Evolutionary conservation across 2,888 invertebrate species (phyloP).

Genomic region (Xanthorhoe spadicearia): DNA sequence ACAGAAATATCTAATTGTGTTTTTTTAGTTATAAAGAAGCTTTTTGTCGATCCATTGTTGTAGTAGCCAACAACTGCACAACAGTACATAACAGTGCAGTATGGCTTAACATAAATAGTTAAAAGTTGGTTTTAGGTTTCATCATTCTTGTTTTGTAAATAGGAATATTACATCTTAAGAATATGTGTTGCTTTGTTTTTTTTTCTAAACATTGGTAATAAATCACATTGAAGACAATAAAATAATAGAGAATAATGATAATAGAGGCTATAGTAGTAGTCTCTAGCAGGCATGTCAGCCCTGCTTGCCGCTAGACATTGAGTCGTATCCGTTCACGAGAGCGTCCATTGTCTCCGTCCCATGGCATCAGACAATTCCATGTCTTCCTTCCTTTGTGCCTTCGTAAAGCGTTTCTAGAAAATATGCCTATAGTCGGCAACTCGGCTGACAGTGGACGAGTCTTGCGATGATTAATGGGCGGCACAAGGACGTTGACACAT

Average conservation of each 20-base stretch:
- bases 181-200: too few relatives aligned
- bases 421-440: neutral
- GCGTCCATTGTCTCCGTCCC: conserved; percentile 20
- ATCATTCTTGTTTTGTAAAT: too few relatives aligned
- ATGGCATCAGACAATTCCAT: conserved; percentile 14
- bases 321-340: conserved; percentile 4
- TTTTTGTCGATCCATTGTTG: too few relatives aligned
- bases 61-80: too few relatives aligned
- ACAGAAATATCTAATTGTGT: too few relatives aligned
- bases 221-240: neutral
- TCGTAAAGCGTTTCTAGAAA: conserved; percentile 9
- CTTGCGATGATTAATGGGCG: neutral
- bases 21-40: too few relatives aligned
- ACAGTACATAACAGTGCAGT: too few relatives aligned
- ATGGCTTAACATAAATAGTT: too few relatives aligned
- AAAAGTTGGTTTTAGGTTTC: too few relatives aligned
- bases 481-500: neutral
- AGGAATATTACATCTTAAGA: too few relatives aligned
- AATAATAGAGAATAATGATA: neutral
- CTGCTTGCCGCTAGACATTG: conserved; percentile 10
- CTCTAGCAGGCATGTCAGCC: neutral
- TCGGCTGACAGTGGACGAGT: conserved; percentile 1
- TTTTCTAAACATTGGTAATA: neutral
- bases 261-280: neutral
- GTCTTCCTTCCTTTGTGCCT: conserved; percentile 22